Evolutionary conservation across 2,888 invertebrate genomes (phyloP).

Genomic region (Meandrusa payeni): DNA sequence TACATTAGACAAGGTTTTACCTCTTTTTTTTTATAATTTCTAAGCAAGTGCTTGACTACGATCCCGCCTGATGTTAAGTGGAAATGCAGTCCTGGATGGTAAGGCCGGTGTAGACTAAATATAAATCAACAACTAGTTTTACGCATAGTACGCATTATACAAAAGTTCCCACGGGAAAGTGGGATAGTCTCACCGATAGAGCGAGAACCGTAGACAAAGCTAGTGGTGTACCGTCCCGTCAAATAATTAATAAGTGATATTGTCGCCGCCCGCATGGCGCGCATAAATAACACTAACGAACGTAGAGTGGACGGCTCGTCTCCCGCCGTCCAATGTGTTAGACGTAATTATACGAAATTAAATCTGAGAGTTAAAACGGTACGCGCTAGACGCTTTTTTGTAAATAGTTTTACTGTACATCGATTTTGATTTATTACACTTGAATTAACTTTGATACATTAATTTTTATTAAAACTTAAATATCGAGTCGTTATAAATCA

Average conservation of each 20-base stretch:
- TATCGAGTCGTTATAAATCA: too few relatives aligned
- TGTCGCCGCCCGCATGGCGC: slow-evolving; percentile 47
- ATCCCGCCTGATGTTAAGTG: too few relatives aligned
- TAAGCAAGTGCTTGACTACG: too few relatives aligned
- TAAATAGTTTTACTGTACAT: too few relatives aligned
- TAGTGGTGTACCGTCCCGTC: slow-evolving; percentile 42
- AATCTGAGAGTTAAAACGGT: slow-evolving; percentile 9
- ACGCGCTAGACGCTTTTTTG: too few relatives aligned
- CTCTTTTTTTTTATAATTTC: neutral
- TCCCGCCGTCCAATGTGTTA: slow-evolving; percentile 5
- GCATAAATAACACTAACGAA: slow-evolving; percentile 53
- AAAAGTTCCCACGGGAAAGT: slow-evolving; percentile 27
- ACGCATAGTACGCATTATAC: slow-evolving; percentile 13
- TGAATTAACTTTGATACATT: too few relatives aligned
- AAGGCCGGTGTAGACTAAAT: slow-evolving; percentile 13
- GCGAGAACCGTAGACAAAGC: slow-evolving; percentile 26
- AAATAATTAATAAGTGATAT: slow-evolving; percentile 53
- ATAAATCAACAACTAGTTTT: slow-evolving; percentile 14
- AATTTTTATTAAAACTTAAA: too few relatives aligned
- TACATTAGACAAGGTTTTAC: too few relatives aligned
- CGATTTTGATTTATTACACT: too few relatives aligned
- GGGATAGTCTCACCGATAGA: slow-evolving; percentile 1
- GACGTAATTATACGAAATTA: slow-evolving; percentile 11
- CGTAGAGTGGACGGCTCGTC: slow-evolving; percentile 29
- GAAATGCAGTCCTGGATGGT: too few relatives aligned